Conservation (phyloP, 2,888 invertebrate genomes). For the Melanostoma mellinum region DNA sequence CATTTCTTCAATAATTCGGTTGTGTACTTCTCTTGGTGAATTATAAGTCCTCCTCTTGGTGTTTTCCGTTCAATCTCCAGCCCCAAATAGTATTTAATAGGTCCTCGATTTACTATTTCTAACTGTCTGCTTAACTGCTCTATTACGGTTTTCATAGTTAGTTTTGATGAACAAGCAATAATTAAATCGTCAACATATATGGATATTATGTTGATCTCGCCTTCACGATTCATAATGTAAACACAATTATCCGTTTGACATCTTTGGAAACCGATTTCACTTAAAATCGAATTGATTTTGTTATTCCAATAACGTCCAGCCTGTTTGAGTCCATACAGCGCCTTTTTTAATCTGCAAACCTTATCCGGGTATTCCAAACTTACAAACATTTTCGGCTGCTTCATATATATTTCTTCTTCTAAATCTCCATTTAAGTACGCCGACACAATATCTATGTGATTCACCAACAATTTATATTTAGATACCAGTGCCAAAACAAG, state of each 20-base stretch:
- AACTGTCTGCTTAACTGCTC: constrained; percentile 18
- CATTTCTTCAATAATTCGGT: constrained; percentile 42
- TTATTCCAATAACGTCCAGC: constrained; percentile 62
- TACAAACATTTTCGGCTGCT: constrained; percentile 51
- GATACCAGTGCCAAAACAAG: constrained; percentile 57
- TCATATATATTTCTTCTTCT: constrained; percentile 62
- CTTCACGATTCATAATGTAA: not conserved
- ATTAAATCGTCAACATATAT: constrained; percentile 57
- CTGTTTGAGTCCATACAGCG: not conserved
- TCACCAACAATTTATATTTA: constrained; percentile 49
- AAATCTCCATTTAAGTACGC: constrained; percentile 62
- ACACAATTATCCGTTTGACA: constrained; percentile 58
- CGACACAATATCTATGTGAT: constrained; percentile 44
- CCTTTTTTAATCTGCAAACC: constrained; percentile 58
- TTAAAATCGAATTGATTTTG: constrained; percentile 20
- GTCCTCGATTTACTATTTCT: constrained; percentile 47
- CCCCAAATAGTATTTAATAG: constrained; percentile 49
- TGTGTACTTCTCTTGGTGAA: constrained; percentile 50
- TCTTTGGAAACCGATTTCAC: constrained; percentile 7
- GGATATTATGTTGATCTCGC: constrained; percentile 1
- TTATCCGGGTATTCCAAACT: constrained; percentile 28
- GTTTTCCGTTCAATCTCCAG: constrained; percentile 53
- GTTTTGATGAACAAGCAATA: constrained; percentile 8
- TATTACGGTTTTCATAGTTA: constrained; percentile 21
- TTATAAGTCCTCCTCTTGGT: constrained; percentile 32